Evolutionary conservation across 2,888 invertebrate genomes (phyloP), one percentile per base, ranked within the genome.

Genomic region (Hirtodrosophila histrioides): DNA sequence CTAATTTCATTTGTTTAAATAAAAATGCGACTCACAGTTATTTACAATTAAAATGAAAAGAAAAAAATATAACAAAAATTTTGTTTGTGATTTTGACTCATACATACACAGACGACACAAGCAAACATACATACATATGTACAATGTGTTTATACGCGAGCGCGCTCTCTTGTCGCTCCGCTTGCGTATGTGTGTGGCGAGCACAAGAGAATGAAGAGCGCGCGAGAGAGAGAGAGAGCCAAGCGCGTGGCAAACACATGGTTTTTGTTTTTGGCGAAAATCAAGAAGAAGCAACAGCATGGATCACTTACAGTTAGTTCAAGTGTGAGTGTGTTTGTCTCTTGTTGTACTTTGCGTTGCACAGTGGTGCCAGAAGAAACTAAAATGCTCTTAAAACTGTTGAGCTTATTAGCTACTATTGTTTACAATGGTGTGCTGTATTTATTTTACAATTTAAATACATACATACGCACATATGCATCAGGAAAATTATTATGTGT

Each of bases 221-320:
- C 17, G 17, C n/a, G n/a, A n/a, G n/a, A n/a, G n/a, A 55, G 50
- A 54, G 58, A 23, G 60, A 43, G 66, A 58, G 63, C 50, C 35
- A 63, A 82, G 88, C 81, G 81, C 81, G 81, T 82, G 81, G 87
- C 81, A 82, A 82, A 88, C 88, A 82, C 81, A 82, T 82, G 81
- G 81, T 82, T 82, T 88, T 82, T 82, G 81, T 88, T 88, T 88
- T 82, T 88, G 87, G 60, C 84, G 67, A 81, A 83, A 50, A 65
- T 43, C 54, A 44, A 69, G 61, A 39, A 46, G 61, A 53, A 61
- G 58, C 55, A 78, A 56, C 62, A 78, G 57, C 57, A 55, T 60
- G 51, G 66, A 77, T 73, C 74, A 49, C 78, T 78, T 74, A 67
- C 75, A 54, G 57, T 69, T 73, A 55, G 58, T 50, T 58, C 31